Evolutionary conservation across 2,797 vertebrate species (phyloP).

Genomic region (Prionace glauca): DNA sequence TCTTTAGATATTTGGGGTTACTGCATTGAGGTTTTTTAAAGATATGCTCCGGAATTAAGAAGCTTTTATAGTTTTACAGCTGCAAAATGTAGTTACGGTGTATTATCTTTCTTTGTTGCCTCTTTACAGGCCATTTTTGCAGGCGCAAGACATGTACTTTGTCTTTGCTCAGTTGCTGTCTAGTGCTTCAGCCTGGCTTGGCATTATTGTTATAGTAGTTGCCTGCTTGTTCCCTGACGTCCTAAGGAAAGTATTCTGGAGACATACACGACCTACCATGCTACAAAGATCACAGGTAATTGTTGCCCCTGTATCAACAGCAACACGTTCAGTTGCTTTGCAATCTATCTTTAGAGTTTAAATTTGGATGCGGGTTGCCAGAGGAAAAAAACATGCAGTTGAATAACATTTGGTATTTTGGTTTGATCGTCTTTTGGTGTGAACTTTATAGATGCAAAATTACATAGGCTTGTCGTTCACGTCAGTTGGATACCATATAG

Average conservation of each 20-base stretch:
- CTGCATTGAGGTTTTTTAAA: background rate
- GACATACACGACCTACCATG: constrained; percentile 82
- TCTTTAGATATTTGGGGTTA: background rate
- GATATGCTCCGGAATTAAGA: background rate
- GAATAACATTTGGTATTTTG: background rate
- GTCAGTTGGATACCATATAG: background rate
- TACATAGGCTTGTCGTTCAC: background rate
- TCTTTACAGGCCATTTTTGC: constrained; percentile 82
- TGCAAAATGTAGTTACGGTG: background rate
- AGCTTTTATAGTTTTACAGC: background rate
- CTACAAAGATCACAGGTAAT: constrained; percentile 94
- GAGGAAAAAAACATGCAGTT: background rate
- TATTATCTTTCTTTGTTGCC: constrained; percentile 40
- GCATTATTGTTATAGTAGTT: constrained; percentile 85
- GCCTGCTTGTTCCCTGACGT: constrained; percentile 86
- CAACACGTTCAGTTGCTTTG: background rate
- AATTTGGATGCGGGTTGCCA: background rate
- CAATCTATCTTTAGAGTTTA: background rate
- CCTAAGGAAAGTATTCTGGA: constrained; percentile 86
- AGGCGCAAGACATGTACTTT: constrained; percentile 96
- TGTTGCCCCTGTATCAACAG: constrained; percentile 37
- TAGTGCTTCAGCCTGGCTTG: constrained; percentile 93
- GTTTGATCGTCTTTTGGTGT: background rate
- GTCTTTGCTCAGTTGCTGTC: constrained; percentile 92
- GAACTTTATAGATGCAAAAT: background rate